Percentiles rank a stretch among this genome's conserved stretches.
phyloP scores from a whole-genome alignment of 64 coral and sea anemone genomes.

The Stylophora pistillata region DNA sequence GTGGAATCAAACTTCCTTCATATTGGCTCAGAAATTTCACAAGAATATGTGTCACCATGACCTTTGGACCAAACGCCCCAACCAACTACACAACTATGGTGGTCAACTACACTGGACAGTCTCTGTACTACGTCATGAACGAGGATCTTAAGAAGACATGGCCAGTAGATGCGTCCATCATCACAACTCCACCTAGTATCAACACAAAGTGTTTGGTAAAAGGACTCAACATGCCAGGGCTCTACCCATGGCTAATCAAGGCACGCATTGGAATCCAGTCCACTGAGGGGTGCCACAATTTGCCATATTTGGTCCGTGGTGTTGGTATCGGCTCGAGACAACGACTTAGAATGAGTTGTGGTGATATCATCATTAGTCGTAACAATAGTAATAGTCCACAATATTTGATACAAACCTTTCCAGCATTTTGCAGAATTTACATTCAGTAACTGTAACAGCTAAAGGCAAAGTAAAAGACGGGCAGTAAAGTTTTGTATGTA shows the following conservation, averaged over 20 bases:
- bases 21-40: not conserved
- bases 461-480: not conserved
- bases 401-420: not conserved
- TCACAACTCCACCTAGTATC: not conserved
- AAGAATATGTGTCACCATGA: not conserved
- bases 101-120: not conserved
- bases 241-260: not conserved
- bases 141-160: not conserved
- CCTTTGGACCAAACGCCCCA: not conserved
- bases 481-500: too few species aligned
- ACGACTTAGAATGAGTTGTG: not conserved
- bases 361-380: not conserved
- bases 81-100: not conserved
- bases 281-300: too few species aligned
- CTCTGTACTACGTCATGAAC: not conserved
- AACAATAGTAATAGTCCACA: not conserved
- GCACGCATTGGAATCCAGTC: not conserved
- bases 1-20: not conserved
- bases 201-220: not conserved
- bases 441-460: not conserved
- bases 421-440: not conserved
- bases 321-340: not conserved
- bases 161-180: not conserved
- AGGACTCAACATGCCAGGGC: not conserved
- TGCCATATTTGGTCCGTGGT: conserved; percentile 3